These are phyloP conservation scores for Philypnodon macrostomus DNA, from an alignment of 2,797 vertebrate genomes.

Conservation along the genomic window DNA sequence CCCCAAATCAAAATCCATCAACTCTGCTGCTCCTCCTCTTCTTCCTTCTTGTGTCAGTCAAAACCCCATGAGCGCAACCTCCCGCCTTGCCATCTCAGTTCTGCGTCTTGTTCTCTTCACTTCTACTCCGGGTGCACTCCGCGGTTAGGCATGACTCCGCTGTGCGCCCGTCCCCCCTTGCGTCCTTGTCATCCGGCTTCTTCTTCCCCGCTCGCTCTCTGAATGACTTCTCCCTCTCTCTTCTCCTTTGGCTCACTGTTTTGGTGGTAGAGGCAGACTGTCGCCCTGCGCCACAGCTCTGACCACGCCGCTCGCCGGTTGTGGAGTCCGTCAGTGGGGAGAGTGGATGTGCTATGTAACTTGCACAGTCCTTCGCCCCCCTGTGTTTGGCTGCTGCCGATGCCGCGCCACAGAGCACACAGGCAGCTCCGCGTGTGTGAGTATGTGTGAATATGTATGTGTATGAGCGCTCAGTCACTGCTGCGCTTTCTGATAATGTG, in stretches of 20 bases:
- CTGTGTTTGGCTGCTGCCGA: conserved; percentile 52
- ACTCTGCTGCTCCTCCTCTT: conserved; percentile 65
- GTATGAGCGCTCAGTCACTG: conserved; percentile 2
- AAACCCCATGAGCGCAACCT: conserved; percentile 45
- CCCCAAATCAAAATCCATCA: conserved; percentile 67
- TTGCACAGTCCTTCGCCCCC: conserved; percentile 49
- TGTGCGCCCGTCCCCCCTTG: conserved; percentile 39
- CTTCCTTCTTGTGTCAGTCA: conserved; percentile 48
- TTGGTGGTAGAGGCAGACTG: not conserved
- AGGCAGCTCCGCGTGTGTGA: conserved; percentile 25
- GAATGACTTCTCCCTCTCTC: conserved; percentile 54
- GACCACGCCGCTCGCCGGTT: conserved; percentile 47
- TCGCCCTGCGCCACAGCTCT: conserved; percentile 56
- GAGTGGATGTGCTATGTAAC: conserved; percentile 49
- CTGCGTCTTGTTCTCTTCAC: conserved; percentile 48
- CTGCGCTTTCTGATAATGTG: not conserved
- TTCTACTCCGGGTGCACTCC: conserved; percentile 44
- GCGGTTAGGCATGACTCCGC: conserved; percentile 39
- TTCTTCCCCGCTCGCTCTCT: conserved; percentile 39
- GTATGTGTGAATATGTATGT: conserved; percentile 22
- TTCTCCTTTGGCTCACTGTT: conserved; percentile 8
- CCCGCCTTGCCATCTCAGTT: conserved; percentile 33
- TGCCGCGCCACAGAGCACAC: conserved; percentile 31
- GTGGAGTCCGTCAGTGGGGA: conserved; percentile 60
- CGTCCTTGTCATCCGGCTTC: conserved; percentile 51